Evolutionary conservation across 2,888 invertebrate genomes (phyloP).

Genomic region (Spilarctia lutea): DNA sequence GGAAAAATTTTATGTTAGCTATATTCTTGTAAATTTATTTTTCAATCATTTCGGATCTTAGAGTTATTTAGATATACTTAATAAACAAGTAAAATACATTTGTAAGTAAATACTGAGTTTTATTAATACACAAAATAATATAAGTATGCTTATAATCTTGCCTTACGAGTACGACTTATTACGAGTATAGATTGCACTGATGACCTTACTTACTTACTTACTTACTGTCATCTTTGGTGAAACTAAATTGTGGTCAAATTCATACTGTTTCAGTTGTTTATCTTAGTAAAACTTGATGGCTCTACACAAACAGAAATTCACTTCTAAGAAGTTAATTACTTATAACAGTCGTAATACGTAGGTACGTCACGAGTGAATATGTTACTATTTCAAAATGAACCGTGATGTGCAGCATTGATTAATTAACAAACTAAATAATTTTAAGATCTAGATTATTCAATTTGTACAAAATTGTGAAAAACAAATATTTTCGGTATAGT

Average conservation of each 20-base stretch:
- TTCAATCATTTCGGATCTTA: conserved; percentile 22
- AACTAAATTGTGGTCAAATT: not conserved
- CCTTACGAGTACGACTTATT: not conserved
- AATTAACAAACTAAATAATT: too few relatives aligned
- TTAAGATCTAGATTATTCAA: too few relatives aligned
- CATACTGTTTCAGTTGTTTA: not conserved
- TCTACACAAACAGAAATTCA: not conserved
- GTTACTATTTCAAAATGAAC: not conserved
- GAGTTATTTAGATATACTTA: conserved; percentile 24
- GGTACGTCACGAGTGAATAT: not conserved
- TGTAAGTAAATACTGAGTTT: conserved; percentile 41
- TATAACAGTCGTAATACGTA: not conserved
- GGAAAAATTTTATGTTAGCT: conserved; percentile 17
- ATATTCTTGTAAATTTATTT: conserved; percentile 29
- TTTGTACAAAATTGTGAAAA: too few relatives aligned
- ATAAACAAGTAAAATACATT: conserved; percentile 34
- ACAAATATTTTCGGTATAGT: too few relatives aligned
- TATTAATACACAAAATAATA: conserved; percentile 38
- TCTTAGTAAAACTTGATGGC: not conserved
- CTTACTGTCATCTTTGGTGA: not conserved
- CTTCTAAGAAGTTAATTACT: not conserved
- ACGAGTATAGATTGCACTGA: not conserved
- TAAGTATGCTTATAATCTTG: conserved; percentile 22
- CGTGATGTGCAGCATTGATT: not conserved
- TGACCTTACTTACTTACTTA: too few relatives aligned